Conservation (phyloP, 2,797 vertebrate species). For the Propithecus deckenii region DNA sequence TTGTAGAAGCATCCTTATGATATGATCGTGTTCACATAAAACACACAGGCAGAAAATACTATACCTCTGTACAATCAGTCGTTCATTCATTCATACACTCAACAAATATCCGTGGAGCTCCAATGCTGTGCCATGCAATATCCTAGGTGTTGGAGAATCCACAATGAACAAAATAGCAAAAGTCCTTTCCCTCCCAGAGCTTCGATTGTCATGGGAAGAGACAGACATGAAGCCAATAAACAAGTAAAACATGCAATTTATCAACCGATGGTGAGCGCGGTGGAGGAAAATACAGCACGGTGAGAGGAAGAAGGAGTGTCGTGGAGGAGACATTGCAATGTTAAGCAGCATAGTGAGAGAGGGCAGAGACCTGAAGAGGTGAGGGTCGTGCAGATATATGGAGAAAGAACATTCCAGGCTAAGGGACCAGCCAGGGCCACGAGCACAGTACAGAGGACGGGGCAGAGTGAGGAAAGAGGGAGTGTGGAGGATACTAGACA, state of each 20-base stretch:
- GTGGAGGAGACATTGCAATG: background rate
- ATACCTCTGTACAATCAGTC: background rate
- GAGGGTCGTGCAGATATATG: accelerated
- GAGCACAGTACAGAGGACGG: background rate
- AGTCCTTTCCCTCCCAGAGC: background rate
- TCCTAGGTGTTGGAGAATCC: background rate
- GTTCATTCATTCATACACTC: background rate
- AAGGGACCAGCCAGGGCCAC: background rate
- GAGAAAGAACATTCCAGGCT: background rate
- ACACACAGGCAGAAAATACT: constrained; percentile 1
- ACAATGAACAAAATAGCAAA: background rate
- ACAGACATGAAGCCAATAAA: background rate
- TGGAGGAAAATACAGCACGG: background rate
- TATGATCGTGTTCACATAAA: background rate
- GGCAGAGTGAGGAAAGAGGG: background rate
- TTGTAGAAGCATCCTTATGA: background rate
- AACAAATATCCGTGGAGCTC: background rate
- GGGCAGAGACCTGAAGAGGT: background rate
- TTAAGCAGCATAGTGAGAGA: background rate
- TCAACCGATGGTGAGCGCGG: background rate
- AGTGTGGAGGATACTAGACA: no score
- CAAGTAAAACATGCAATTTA: background rate
- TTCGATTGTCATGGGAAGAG: background rate
- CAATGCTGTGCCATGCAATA: background rate
- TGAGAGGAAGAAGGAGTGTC: background rate